Percentiles rank a stretch among this genome's conserved stretches.
These are phyloP conservation scores for Rhea americana DNA, from an alignment of 2,113 vertebrate genomes.

Conservation along the genomic window DNA sequence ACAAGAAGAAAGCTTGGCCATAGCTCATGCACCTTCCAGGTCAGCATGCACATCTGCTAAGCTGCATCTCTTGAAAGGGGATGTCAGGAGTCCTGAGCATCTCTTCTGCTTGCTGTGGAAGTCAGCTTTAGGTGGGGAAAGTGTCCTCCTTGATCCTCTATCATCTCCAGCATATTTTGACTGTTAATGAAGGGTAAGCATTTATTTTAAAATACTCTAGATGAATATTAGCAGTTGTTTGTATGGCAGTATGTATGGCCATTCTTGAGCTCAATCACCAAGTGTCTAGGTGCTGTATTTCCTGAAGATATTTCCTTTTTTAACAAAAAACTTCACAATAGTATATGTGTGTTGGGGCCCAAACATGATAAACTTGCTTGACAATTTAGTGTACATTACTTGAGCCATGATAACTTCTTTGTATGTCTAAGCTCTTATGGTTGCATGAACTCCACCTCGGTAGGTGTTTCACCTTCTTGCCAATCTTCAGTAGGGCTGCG, in stretches of 20 bases:
- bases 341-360: not conserved
- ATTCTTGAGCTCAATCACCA: not conserved
- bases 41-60: fast-evolving
- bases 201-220: not conserved
- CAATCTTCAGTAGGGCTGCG: not conserved
- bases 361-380: not conserved
- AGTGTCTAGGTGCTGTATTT: not conserved
- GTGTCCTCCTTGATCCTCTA: not conserved
- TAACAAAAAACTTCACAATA: not conserved
- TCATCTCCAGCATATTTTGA: not conserved
- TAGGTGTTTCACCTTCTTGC: not conserved
- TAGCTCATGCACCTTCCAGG: not conserved
- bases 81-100: not conserved
- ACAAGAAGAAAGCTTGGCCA: not conserved
- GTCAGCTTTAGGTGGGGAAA: not conserved
- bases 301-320: not conserved
- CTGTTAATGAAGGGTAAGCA: not conserved
- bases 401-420: not conserved
- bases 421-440: not conserved
- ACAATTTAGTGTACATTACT: not conserved
- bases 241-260: not conserved
- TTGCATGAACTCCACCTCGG: not conserved
- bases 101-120: not conserved
- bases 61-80: not conserved
- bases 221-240: not conserved